Conservation (phyloP, 2,888 invertebrate species). For the Monopis laevigella region DNA sequence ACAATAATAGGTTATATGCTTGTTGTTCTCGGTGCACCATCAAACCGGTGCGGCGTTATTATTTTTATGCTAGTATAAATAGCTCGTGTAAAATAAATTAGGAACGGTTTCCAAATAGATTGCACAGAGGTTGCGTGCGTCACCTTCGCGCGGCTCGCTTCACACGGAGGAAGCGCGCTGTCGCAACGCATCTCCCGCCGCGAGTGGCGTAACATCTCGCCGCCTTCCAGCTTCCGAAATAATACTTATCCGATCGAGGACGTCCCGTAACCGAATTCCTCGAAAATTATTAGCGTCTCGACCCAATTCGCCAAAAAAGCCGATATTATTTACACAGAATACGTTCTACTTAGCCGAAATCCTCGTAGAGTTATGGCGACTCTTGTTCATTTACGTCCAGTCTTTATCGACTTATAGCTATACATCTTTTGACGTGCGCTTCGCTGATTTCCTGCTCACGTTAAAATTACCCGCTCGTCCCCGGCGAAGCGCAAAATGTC, state of each 20-base stretch:
- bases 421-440: slow-evolving; percentile 16
- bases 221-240: slow-evolving; percentile 42
- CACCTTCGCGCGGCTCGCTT: slow-evolving; percentile 37
- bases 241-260: too few species aligned
- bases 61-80: too few species aligned
- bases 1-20: too few species aligned
- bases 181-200: slow-evolving; percentile 35
- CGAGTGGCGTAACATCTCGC: slow-evolving; percentile 30
- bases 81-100: too few species aligned
- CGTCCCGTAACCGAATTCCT: neutral
- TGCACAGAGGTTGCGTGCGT: too few species aligned
- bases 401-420: slow-evolving; percentile 2
- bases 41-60: too few species aligned
- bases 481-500: slow-evolving; percentile 49
- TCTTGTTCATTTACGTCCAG: neutral
- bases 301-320: slow-evolving; percentile 43
- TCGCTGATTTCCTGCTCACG: slow-evolving; percentile 55
- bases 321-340: slow-evolving; percentile 23
- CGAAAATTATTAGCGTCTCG: slow-evolving; percentile 18
- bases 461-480: slow-evolving; percentile 51
- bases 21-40: too few species aligned
- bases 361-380: slow-evolving; percentile 26
- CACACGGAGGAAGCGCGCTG: too few species aligned
- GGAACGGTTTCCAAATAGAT: too few species aligned
- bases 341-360: slow-evolving; percentile 57